Evolutionary conservation across 2,113 vertebrate species (phyloP).

Genomic region (Mirza zaza): DNA sequence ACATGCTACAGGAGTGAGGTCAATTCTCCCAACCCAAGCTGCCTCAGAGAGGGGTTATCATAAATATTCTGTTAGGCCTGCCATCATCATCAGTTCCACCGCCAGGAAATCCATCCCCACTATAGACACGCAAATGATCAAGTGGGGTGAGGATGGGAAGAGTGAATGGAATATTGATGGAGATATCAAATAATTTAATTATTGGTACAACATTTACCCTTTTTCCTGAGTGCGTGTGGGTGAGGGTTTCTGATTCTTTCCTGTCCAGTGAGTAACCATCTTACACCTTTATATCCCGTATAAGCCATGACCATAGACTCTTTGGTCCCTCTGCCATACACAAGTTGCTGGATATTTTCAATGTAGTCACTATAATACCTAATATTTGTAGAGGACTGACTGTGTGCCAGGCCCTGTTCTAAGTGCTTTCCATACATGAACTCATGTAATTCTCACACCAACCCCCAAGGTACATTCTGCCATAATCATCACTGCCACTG

Average conservation of each 20-base stretch:
- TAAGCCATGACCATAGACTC: not conserved
- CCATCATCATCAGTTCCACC: not conserved
- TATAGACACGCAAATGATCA: not conserved
- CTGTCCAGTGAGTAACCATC: not conserved
- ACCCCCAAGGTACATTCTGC: not conserved
- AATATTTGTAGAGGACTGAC: not conserved
- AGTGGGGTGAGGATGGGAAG: not conserved
- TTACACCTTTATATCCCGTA: not conserved
- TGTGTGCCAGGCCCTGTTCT: not conserved
- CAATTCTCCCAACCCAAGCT: not conserved
- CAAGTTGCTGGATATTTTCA: conserved; percentile 13
- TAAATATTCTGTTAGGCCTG: conserved; percentile 27
- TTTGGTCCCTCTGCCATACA: not conserved
- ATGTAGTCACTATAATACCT: not conserved
- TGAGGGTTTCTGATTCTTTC: not conserved
- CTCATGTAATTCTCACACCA: not conserved
- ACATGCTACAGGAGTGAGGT: not conserved
- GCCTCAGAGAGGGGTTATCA: not conserved
- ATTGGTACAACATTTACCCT: not conserved
- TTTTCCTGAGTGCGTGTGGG: not conserved
- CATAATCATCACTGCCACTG: not conserved
- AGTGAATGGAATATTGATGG: not conserved
- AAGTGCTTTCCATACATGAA: not conserved
- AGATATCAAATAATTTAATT: conserved; percentile 18
- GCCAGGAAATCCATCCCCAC: not conserved